phyloP scores from a whole-genome alignment of 2,797 vertebrate genomes.

The Manis pentadactyla region DNA sequence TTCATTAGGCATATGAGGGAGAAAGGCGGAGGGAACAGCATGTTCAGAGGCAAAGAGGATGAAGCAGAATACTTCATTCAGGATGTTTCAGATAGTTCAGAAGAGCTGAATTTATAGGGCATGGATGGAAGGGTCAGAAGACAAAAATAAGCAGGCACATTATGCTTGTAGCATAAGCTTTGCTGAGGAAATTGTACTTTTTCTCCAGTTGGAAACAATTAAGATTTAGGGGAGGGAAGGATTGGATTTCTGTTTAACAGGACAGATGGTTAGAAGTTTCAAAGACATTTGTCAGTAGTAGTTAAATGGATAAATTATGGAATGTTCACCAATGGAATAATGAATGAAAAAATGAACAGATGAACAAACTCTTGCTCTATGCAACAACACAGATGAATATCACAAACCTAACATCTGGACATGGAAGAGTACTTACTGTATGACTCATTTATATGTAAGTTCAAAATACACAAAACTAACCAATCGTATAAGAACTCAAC shows the following conservation, averaged over 20 bases:
- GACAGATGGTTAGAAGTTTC: neutral
- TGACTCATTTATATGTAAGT: neutral
- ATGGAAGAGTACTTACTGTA: neutral
- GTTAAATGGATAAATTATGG: neutral
- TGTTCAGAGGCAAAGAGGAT: neutral
- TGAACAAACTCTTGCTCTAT: neutral
- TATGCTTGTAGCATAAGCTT: neutral
- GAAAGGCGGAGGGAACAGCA: neutral
- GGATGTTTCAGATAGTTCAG: neutral
- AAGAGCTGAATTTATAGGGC: neutral
- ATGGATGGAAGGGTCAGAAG: neutral
- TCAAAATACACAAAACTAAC: slow-evolving; percentile 30
- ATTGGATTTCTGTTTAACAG: neutral
- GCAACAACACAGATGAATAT: neutral
- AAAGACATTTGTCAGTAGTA: slow-evolving; percentile 53
- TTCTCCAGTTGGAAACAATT: neutral
- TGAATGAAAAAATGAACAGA: neutral
- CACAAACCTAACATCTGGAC: neutral
- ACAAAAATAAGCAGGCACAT: neutral
- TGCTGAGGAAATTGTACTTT: slow-evolving; percentile 13
- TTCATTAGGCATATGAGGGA: neutral
- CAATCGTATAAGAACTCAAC: neutral
- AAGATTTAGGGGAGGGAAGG: neutral
- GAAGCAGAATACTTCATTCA: neutral
- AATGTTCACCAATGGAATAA: neutral